Conservation (phyloP, 2,888 invertebrate genomes). For the Apamea anceps region DNA sequence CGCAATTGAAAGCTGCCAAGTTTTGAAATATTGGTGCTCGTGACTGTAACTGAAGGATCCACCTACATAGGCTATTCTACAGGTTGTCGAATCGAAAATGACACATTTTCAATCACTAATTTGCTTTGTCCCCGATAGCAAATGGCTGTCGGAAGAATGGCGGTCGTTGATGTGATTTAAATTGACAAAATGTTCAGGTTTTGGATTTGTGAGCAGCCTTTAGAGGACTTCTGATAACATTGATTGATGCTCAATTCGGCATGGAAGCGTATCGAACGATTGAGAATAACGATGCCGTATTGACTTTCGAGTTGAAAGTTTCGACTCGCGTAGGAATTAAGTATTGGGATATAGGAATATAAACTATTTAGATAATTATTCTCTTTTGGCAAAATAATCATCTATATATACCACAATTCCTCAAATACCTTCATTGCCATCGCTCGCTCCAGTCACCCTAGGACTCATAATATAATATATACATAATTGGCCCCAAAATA, state of each 20-base stretch:
- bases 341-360: background rate
- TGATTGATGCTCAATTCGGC: background rate
- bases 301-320: background rate
- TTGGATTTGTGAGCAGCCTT: background rate
- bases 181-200: no score
- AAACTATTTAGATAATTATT: background rate
- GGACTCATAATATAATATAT: conserved; percentile 78
- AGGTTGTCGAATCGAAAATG: background rate
- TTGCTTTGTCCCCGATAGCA: background rate
- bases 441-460: conserved; percentile 70
- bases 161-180: background rate
- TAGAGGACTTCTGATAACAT: background rate
- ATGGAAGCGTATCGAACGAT: background rate
- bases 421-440: background rate
- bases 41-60: background rate
- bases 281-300: background rate
- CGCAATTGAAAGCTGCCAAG: no score
- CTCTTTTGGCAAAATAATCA: background rate
- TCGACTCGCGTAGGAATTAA: background rate
- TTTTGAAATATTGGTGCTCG: no score
- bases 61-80: background rate
- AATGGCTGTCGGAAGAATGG: background rate
- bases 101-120: background rate
- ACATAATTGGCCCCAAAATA: conserved; percentile 86
- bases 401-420: background rate